Percentiles rank a stretch among this genome's conserved stretches.
Evolutionary conservation across 2,113 vertebrate species (phyloP).

Genomic region (Todiramphus chloris): DNA sequence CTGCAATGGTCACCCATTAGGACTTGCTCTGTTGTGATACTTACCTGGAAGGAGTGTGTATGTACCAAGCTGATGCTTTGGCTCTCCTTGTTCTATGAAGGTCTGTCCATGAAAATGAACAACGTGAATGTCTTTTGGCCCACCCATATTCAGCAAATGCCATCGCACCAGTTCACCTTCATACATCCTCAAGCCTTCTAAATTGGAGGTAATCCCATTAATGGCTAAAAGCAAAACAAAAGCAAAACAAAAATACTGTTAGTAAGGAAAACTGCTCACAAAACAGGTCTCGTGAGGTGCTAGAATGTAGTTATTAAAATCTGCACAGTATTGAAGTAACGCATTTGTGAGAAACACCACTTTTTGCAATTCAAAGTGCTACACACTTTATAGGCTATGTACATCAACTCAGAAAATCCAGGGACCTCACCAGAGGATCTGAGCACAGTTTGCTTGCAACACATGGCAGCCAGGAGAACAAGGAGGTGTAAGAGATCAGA

Average conservation of each 20-base stretch:
- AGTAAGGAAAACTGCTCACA: not conserved
- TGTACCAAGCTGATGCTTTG: slow-evolving; percentile 81
- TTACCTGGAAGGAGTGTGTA: slow-evolving; percentile 90
- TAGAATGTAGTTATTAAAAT: not conserved
- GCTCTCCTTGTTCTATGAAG: slow-evolving; percentile 81
- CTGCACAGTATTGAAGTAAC: not conserved
- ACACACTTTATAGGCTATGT: not conserved
- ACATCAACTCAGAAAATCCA: not conserved
- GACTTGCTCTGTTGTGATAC: not conserved
- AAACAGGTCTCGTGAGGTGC: not conserved
- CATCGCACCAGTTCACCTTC: slow-evolving; percentile 82
- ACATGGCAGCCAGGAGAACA: not conserved
- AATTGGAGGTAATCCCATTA: slow-evolving; percentile 86
- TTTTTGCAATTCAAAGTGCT: not conserved
- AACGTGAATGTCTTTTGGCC: slow-evolving; percentile 86
- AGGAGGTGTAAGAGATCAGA: not conserved
- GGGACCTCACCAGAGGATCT: not conserved
- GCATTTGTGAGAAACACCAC: rapidly evolving
- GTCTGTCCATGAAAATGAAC: slow-evolving; percentile 95
- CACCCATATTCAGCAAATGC: slow-evolving; percentile 93
- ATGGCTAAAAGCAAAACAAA: slow-evolving; percentile 80
- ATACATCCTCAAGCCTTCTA: slow-evolving; percentile 93
- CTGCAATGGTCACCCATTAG: not conserved
- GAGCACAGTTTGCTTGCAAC: not conserved
- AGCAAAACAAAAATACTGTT: not conserved